phyloP scores from a whole-genome alignment of 64 coral and sea anemone species.

The Orbicella faveolata region DNA sequence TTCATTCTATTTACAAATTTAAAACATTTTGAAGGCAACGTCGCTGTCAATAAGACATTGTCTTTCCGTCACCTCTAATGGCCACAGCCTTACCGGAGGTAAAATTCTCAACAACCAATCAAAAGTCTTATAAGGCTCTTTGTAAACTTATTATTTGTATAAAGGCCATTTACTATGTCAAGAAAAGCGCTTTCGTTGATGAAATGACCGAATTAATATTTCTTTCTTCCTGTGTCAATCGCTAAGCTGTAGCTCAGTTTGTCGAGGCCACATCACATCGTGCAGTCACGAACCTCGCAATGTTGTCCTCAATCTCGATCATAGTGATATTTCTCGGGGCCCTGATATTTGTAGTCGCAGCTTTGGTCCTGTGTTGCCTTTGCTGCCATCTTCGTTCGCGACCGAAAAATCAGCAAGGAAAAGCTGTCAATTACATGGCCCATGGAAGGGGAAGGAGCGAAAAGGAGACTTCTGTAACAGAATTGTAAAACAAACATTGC shows the following conservation, averaged over 20 bases:
- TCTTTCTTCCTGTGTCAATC: conserved; percentile 4
- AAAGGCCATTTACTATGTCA: neutral
- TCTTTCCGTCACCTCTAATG: neutral
- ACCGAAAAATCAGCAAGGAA: conserved; percentile 59
- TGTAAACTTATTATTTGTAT: conserved; percentile 9
- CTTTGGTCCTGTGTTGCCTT: conserved; percentile 84
- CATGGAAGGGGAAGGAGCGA: conserved; percentile 62
- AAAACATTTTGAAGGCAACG: neutral
- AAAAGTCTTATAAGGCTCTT: neutral
- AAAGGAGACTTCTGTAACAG: conserved; percentile 91
- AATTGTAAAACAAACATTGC: conserved; percentile 52
- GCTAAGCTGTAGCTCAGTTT: neutral
- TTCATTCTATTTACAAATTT: neutral
- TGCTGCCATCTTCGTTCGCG: conserved; percentile 86
- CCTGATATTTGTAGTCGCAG: conserved; percentile 87
- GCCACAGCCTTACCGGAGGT: neutral
- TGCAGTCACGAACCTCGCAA: neutral
- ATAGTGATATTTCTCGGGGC: conserved; percentile 97
- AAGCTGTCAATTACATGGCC: conserved; percentile 20
- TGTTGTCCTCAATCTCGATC: conserved; percentile 91
- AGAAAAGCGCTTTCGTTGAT: neutral
- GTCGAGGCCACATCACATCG: neutral
- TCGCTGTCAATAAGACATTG: neutral
- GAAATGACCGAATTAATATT: conserved; percentile 8
- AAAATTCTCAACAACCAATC: conserved; percentile 23